A percentile compares a stretch with the other conserved stretches of the same genome.
Conservation (phyloP, 2,113 vertebrate genomes). For the rat (Rattus norvegicus) region DNA sequence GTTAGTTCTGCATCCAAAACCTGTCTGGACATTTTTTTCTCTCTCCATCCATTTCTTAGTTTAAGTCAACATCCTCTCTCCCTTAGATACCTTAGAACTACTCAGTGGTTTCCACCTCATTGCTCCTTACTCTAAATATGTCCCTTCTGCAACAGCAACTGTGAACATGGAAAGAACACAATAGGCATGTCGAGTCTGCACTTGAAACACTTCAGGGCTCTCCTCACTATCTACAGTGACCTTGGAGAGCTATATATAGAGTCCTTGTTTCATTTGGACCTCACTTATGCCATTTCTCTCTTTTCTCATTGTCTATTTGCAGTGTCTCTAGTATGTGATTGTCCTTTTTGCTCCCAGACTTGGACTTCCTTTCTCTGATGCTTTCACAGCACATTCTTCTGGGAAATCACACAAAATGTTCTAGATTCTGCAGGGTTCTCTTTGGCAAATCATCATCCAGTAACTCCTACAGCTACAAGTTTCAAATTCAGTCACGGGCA, state of each 20-base stretch:
- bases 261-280: neutral
- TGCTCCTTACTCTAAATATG: neutral
- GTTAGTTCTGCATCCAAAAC: neutral
- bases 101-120: neutral
- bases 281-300: neutral
- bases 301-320: neutral
- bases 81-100: neutral
- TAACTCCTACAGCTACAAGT: neutral
- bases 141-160: too few relatives aligned
- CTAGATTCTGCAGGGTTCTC: neutral
- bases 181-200: too few relatives aligned
- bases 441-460: neutral
- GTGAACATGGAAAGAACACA: neutral
- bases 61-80: neutral
- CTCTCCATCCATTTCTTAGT: neutral
- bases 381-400: too few relatives aligned
- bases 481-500: neutral
- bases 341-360: neutral
- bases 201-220: neutral
- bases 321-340: neutral
- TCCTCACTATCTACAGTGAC: neutral
- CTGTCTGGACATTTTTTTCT: neutral
- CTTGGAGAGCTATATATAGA: neutral
- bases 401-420: neutral
- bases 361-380: neutral